Base-by-base conservation (phyloP, 2,113 vertebrate genomes). In the Todiramphus saurophagus region DNA sequence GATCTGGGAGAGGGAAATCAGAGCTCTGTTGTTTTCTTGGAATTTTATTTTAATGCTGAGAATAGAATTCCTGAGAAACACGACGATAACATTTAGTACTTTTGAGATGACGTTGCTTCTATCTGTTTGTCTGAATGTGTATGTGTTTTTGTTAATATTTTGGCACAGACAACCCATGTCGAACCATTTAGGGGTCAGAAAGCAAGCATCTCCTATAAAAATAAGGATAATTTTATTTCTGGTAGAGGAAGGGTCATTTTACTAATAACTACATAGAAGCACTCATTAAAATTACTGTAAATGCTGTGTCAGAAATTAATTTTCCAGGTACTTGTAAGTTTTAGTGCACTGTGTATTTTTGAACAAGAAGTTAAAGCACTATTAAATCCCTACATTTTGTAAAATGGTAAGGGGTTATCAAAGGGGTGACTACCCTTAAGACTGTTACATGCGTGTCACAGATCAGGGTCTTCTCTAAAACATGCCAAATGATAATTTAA, bases 171-270 rank as follows among this genome's bases (percentile, higher is more conserved):
- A 81, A 83, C 13, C 66, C 60, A n/a, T 68, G 89, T 43, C 94
- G 89, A 93, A 78, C 23, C 94, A 72, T 87, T 91, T 79, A 97
- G 97, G 96, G 93, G 91, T 96, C 96, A 97, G 70, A 93, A 89
- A 95, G 91, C 16, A 74, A 81, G 90, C 74, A 93, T 84, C 90
- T 94, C 31, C 31, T 91, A 86, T 85, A 94, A 96, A 97, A 97
- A 95, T 72, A 91, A 95, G 60, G 70, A 96, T 97, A 96, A 53
- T 84, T 93, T 97, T 91, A 83, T 96, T 97, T 97, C 93, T 95
- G 96, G 89, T 95, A 94, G 85, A 94, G 94, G 83, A 96, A 95
- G 24, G 87, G 90, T 90, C 21, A 9, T 95, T 93, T 96, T 85
- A 92, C 89, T 94, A 87, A 87, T 96, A 95, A 92, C 46, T 87